Evolutionary conservation across 1,140 invertebrate genomes (phyloP), one percentile per base, ranked within the genome.

Genomic region (Pararge aegeria): DNA sequence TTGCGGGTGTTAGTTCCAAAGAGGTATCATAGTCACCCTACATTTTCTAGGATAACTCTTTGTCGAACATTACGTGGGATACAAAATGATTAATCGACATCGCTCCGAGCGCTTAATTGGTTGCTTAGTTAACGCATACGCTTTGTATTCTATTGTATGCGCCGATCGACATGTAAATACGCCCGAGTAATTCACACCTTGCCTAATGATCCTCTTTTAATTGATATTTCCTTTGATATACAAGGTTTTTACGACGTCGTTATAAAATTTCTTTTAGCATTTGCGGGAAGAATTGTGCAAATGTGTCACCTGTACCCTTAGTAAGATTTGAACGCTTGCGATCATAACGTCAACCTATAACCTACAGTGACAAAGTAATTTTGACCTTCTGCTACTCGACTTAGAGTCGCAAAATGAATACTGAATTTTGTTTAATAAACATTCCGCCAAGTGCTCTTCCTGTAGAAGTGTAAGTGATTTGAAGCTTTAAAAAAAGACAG

Each of bases 1-100:
- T n/a, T n/a, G n/a, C n/a, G n/a, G n/a, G n/a, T 24, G 7, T 24
- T 24, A 24, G 24, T 24, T 4, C 7, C 2, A 7, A 24, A 24
- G 24, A 24, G 2, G 7, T 12, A 13, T 46, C 20, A 61, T 77
- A 61, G 72, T 56, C 54, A 66, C 65, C 65, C 57, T 66, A 73
- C 18, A 48, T 65, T 61, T 68, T 60, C 61, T 68, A 74, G 71
- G 65, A 73, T 74, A 74, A 73, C 66, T 68, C 69, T 77, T 73
- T 78, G 82, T 78, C 73, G 80, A 81, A 68, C 64, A 68, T 61
- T 66, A 77, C 73, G 82, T 85, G 75, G 82, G 82, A 51, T 66
- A 68, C 63, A 49, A 65, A 55, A 77, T 83, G 82, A 85, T 83
- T 73, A 82, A 84, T 84, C 68, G 77, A 75, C 64, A 76, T 67